A percentile compares a stretch with the other conserved stretches of the same genome.
Conservation (phyloP, 2,113 vertebrate species). For the Danio rerio region DNA sequence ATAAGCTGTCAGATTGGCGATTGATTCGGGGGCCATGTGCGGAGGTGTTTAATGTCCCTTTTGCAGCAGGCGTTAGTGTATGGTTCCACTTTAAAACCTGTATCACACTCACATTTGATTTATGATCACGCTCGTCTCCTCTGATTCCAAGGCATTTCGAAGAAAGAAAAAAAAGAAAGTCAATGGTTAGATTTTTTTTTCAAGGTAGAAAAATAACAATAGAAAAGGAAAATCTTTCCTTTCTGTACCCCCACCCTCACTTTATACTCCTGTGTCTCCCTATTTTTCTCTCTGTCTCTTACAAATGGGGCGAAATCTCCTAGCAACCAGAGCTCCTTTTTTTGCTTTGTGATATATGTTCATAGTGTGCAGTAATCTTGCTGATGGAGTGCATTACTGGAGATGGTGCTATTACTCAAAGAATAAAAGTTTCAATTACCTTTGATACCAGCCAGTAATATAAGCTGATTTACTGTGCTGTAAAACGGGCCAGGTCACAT, state of each 20-base stretch:
- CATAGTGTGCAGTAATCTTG: conserved; percentile 47
- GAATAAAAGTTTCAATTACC: conserved; percentile 61
- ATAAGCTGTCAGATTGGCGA: conserved; percentile 47
- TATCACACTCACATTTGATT: conserved; percentile 51
- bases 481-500: conserved; percentile 39
- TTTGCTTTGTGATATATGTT: conserved; percentile 55
- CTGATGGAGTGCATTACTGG: conserved; percentile 57
- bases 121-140: conserved; percentile 9
- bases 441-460: conserved; percentile 39
- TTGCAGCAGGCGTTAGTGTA: conserved; percentile 37
- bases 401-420: conserved; percentile 59
- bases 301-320: conserved; percentile 51
- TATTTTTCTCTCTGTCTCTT: conserved; percentile 32
- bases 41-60: conserved; percentile 49
- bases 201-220: conserved; percentile 32
- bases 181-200: conserved; percentile 15
- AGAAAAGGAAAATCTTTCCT: conserved; percentile 6
- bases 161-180: conserved; percentile 1
- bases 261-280: conserved; percentile 27
- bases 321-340: conserved; percentile 58
- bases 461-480: conserved; percentile 48
- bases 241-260: conserved; percentile 15
- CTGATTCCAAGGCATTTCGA: conserved; percentile 46
- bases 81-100: conserved; percentile 49
- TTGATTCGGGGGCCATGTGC: conserved; percentile 44